Conservation (phyloP, 2,888 invertebrate species). For the Siphlonurus alternatus region DNA sequence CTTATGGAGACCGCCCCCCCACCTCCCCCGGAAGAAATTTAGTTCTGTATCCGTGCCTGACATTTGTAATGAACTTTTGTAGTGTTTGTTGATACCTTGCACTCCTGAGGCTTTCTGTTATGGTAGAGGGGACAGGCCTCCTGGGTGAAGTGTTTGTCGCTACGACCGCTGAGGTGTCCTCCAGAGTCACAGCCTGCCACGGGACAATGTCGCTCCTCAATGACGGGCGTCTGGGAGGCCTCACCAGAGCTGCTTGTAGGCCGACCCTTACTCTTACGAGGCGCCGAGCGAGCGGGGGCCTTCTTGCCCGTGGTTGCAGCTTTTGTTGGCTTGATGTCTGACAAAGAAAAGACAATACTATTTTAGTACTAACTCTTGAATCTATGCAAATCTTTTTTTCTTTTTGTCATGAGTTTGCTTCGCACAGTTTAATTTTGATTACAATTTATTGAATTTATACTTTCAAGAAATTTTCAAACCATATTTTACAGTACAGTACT, state of each 20-base stretch:
- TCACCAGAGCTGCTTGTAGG: conserved; percentile 6
- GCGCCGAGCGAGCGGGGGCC: conserved; percentile 9
- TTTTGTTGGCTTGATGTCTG: conserved; percentile 2
- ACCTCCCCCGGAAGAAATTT: too few species aligned
- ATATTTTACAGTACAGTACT: too few species aligned
- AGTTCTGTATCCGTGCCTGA: too few species aligned
- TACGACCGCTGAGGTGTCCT: conserved; percentile 71
- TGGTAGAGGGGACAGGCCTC: conserved; percentile 88
- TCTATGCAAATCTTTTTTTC: too few species aligned
- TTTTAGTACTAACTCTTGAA: too few species aligned
- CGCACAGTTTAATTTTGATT: too few species aligned
- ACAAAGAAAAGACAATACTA: too few species aligned
- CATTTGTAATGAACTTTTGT: too few species aligned
- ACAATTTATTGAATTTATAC: too few species aligned
- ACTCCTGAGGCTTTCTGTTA: conserved; percentile 58
- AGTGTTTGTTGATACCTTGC: conserved; percentile 39
- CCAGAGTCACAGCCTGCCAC: conserved; percentile 71
- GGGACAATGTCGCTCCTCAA: conserved; percentile 59
- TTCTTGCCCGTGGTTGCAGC: conserved; percentile 7
- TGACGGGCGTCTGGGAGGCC: not conserved
- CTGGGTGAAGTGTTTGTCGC: conserved; percentile 67
- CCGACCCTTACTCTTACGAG: conserved; percentile 9
- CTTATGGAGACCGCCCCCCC: too few species aligned
- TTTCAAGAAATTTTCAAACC: too few species aligned
- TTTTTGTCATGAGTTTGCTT: too few species aligned